Conservation (phyloP, 2,888 invertebrate genomes). For the Ommatoiulus sabulosus region DNA sequence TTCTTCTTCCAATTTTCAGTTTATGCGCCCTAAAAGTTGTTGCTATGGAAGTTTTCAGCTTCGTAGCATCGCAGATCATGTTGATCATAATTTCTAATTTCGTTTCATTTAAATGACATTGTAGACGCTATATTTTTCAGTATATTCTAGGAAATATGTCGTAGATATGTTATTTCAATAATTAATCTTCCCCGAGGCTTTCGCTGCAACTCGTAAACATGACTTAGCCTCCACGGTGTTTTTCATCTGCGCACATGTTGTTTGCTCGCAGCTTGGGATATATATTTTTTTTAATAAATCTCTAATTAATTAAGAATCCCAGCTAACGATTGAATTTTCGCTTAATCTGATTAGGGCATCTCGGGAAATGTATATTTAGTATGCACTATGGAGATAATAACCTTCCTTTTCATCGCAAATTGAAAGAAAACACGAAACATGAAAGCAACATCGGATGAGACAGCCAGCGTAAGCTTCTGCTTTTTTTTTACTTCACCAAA, state of each 20-base stretch:
- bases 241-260: neutral
- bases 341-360: neutral
- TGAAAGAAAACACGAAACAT: conserved; percentile 28
- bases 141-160: too few species aligned
- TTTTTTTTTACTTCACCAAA: neutral
- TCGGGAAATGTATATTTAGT: conserved; percentile 4
- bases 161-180: too few species aligned
- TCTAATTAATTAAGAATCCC: neutral
- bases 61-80: too few species aligned
- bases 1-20: too few species aligned
- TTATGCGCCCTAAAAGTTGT: too few species aligned
- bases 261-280: too few species aligned
- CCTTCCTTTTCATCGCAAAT: conserved; percentile 20
- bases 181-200: neutral
- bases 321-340: neutral
- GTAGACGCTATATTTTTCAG: too few species aligned
- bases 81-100: too few species aligned
- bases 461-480: neutral
- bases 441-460: conserved; percentile 11
- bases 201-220: neutral
- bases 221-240: neutral
- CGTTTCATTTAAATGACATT: too few species aligned
- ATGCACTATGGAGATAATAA: neutral
- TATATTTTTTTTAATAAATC: neutral
- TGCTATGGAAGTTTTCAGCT: too few species aligned